Evolutionary conservation across 2,888 invertebrate genomes (phyloP).

Genomic region (Dasysyrphus albostriatus): DNA sequence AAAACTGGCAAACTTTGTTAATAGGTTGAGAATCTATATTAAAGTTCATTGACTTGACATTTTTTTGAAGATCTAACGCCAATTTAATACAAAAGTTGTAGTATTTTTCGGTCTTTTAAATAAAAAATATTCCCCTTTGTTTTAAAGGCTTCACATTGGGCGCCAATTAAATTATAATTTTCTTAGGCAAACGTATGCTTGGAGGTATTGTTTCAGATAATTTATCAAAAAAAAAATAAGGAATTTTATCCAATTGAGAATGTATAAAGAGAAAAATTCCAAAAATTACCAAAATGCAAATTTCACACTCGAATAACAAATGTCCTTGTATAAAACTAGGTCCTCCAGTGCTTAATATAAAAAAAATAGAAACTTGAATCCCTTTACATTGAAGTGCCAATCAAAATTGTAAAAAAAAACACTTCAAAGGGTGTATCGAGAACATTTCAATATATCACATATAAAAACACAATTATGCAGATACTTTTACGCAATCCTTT

Average conservation of each 20-base stretch:
- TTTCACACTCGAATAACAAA: background rate
- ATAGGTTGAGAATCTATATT: no score
- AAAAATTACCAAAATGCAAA: background rate
- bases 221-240: no score
- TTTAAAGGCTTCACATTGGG: background rate
- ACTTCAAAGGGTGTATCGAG: background rate
- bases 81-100: no score
- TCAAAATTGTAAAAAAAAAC: background rate
- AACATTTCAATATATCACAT: constrained; percentile 10
- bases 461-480: constrained; percentile 6
- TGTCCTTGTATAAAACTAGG: background rate
- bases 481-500: background rate
- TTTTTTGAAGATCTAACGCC: no score
- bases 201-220: no score
- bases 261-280: background rate
- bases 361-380: background rate
- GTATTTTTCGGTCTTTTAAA: no score
- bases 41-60: no score
- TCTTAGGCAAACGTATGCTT: no score
- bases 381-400: background rate
- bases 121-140: background rate
- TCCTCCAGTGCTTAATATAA: background rate
- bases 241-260: no score
- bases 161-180: no score
- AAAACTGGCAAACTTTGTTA: no score